A percentile compares a stretch with the other conserved stretches of the same genome.
phyloP scores from a whole-genome alignment of 2,113 vertebrate genomes.

The Caloenas nicobarica region DNA sequence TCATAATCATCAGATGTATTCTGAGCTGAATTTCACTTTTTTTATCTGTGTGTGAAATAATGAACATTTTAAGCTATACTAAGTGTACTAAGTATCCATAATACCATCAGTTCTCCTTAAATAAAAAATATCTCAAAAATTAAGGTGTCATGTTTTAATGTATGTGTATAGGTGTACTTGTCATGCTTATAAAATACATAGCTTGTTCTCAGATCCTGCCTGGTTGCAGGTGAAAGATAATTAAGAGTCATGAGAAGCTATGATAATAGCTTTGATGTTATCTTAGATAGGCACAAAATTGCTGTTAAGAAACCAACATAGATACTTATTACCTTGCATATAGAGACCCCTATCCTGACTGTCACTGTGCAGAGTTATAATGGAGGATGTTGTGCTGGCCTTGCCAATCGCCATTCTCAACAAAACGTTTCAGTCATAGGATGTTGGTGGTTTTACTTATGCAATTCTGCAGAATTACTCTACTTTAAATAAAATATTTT shows the following conservation, averaged over 20 bases:
- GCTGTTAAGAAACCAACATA: background rate
- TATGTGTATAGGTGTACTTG: accelerated
- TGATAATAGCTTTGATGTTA: background rate
- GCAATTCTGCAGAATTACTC: background rate
- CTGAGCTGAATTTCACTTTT: background rate
- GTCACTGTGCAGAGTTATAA: background rate
- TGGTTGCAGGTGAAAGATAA: background rate
- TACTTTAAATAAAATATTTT: accelerated
- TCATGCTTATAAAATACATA: background rate
- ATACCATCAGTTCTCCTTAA: background rate
- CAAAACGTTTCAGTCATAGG: background rate
- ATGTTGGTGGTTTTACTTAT: accelerated
- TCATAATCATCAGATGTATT: accelerated
- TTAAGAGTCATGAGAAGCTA: background rate
- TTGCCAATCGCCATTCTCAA: background rate
- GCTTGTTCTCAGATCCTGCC: background rate
- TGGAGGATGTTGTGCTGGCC: background rate
- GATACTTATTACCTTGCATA: accelerated
- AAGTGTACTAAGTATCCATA: accelerated
- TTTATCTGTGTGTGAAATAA: accelerated
- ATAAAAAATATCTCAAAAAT: background rate
- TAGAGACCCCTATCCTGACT: background rate
- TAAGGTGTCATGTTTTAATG: background rate
- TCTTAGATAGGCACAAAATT: background rate
- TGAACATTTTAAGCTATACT: accelerated